phyloP scores from a whole-genome alignment of 2,113 vertebrate species.

The Nymphicus hollandicus region DNA sequence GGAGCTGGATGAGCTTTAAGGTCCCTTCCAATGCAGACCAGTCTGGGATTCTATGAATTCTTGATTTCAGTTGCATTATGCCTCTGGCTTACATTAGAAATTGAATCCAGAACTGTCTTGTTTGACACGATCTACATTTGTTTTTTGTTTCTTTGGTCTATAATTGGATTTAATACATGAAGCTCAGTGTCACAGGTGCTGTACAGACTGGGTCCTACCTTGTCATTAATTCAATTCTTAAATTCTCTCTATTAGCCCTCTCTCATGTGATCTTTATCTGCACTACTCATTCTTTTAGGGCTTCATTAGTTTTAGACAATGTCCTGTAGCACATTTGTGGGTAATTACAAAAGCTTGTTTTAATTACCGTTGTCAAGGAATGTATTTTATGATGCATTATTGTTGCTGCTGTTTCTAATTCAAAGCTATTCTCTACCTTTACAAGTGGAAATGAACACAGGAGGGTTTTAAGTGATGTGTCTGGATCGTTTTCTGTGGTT shows the following conservation, averaged over 20 bases:
- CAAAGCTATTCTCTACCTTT: not conserved
- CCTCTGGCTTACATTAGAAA: not conserved
- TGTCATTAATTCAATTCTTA: not conserved
- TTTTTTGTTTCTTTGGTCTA: not conserved
- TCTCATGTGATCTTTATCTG: not conserved
- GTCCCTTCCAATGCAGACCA: not conserved
- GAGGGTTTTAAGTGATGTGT: not conserved
- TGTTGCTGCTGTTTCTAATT: conserved; percentile 4
- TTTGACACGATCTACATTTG: not conserved
- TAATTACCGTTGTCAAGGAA: conserved; percentile 49
- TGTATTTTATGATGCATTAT: not conserved
- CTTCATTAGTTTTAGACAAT: conserved; percentile 41
- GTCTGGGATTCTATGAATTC: not conserved
- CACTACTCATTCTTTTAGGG: not conserved
- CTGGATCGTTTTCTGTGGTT: not conserved
- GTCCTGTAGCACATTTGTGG: conserved; percentile 7
- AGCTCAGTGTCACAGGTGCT: not conserved
- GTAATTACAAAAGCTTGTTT: conserved; percentile 55
- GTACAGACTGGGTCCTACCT: not conserved
- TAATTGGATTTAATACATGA: not conserved
- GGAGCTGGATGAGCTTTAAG: fast-evolving
- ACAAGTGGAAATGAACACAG: not conserved
- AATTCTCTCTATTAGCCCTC: not conserved
- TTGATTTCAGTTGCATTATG: not conserved
- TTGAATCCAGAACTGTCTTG: not conserved